Conservation (phyloP, 2,888 invertebrate genomes). For the Trachelus stipa region DNA sequence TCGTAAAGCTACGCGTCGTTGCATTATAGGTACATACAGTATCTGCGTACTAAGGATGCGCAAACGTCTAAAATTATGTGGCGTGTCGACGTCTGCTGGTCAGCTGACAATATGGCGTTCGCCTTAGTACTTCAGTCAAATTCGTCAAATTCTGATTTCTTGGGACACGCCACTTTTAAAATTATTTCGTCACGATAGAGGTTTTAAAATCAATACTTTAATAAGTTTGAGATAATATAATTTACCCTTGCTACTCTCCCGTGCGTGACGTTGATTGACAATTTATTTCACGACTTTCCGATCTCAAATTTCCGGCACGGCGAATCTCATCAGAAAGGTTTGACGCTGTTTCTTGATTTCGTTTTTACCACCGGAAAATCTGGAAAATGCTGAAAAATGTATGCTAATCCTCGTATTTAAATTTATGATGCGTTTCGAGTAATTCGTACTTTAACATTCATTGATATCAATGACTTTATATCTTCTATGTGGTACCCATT, state of each 20-base stretch:
- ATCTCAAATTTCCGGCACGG: too few species aligned
- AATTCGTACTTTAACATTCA: too few species aligned
- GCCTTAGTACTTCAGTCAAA: not conserved
- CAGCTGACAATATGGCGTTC: conserved; percentile 31
- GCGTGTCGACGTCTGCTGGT: conserved; percentile 46
- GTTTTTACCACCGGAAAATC: too few species aligned
- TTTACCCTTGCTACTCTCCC: not conserved
- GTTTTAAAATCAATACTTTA: not conserved
- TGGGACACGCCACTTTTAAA: not conserved
- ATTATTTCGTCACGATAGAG: not conserved
- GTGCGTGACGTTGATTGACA: too few species aligned
- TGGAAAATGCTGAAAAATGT: too few species aligned
- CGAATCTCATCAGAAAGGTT: too few species aligned
- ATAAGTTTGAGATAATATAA: not conserved
- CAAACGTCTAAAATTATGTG: conserved; percentile 6
- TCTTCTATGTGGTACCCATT: not conserved
- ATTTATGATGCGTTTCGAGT: too few species aligned
- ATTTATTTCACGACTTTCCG: too few species aligned
- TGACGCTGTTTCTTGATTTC: too few species aligned
- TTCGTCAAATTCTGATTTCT: not conserved
- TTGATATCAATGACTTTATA: not conserved
- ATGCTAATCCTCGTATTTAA: too few species aligned
- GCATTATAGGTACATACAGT: not conserved
- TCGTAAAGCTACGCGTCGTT: not conserved
- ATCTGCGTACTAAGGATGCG: not conserved